Base-by-base conservation (phyloP, 2,888 invertebrate species). In the Philereme transversata region DNA sequence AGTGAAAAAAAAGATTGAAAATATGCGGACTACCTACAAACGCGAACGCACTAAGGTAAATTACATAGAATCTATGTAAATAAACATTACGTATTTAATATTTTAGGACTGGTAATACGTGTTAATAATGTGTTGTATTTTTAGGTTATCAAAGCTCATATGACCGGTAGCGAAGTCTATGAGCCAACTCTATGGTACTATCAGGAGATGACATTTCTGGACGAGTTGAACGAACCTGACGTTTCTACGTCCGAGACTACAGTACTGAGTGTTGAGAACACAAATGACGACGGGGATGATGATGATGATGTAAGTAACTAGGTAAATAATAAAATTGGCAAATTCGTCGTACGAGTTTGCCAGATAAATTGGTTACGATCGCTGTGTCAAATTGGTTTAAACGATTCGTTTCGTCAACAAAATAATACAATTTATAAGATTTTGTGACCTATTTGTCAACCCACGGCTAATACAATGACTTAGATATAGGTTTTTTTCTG, bases 131-230 rank as follows among this genome's bases (percentile, higher is more conserved):
- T 5, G 6, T 41, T 9, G 49, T 48, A 0, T 62, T 64, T 64
- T 8, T n/a, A 67, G 67, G 49, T 67, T 46, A 7, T 60, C 4
- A 65, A 54, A 51, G 48, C 60, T 2, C 53, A 46, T 46, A n/a
- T 57, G 5, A 49, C 7, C 4, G 62, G 62, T n/a, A 51, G 35
- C 1, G 9, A 45, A 7, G 10, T 51, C 6, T 65, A 57, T 44
- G 40, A 51, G 35, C 67, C 67, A 4, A 52, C 50, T 3, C 63
- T 82, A 5, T 82, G 81, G 81, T 79, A 79, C 50, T 82, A 74
- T 54, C 46, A 74, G 71, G 8, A 56, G 4, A 46, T 65, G 10
- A 51, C 41, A 36, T 68, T 68, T 58, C 11, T 65, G n/a, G 41
- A 65, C 33, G 55, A 38, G 6, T 1, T 41, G 33, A 41, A 38